Evolutionary conservation across 2,797 vertebrate genomes (phyloP), one percentile per base, ranked within the genome.

Genomic region (Lycodopsis pacificus): DNA sequence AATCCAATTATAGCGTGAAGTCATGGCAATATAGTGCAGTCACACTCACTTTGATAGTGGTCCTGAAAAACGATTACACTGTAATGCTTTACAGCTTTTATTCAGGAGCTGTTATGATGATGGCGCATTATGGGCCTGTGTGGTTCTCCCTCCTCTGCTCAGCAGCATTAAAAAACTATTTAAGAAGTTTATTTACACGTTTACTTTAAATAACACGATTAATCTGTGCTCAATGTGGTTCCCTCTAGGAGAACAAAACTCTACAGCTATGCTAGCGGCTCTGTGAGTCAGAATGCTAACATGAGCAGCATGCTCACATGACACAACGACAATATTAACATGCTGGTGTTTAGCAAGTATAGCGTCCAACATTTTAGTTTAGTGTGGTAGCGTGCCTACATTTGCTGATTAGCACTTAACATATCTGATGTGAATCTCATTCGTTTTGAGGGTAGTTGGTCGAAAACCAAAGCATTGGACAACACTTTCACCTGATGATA

Each of bases 1-100:
- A 75, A 88, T 86, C 61, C 64, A 84, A 82, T 82, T 78, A 72
- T 20, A 59, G 56, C 32, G 73, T 84, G 76, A 88, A 85, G 78
- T 88, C 76, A 89, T 65, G 19, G 58, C 9, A 63, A 36, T 69
- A 56, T 42, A 40, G 61, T 53, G 34, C 27, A 56, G 66, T 32
- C 49, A 27, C 5, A 53, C 30, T 71, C 20, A 42, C 65, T 87
- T 75, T 79, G 58, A 82, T 53, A 65, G 22, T 17, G 54, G 36
- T 9, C 65, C 25, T 59, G 42, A 38, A 59, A 65, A 67, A 32
- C 20, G 65, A 80, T 74, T 38, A 66, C 27, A 58, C 59, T 64
- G 34, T 79, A 81, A 77, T 77, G 64, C 59, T 80, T 76, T 63
- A 42, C 63, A 86, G 78, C 72, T 73, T 87, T 82, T 56, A 66